Evolutionary conservation across 2,797 vertebrate genomes (phyloP).

Genomic region (Sarcoramphus papa): DNA sequence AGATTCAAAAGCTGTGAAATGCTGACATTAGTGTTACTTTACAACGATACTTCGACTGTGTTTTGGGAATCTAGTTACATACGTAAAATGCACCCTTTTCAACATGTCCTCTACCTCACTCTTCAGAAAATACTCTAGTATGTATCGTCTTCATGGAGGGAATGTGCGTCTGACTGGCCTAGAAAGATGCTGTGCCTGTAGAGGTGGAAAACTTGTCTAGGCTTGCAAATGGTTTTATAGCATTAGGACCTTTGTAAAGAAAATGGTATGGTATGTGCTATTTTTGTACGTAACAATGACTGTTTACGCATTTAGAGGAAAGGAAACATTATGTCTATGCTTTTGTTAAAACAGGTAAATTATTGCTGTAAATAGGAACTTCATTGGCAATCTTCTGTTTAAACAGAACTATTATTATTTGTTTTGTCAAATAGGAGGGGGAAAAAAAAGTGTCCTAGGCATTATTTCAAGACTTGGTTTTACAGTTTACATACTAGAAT

Average conservation of each 20-base stretch:
- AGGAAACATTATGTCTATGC: neutral
- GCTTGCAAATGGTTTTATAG: neutral
- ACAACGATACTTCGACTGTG: neutral
- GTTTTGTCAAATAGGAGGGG: neutral
- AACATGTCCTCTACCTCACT: neutral
- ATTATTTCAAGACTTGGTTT: neutral
- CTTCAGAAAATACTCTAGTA: neutral
- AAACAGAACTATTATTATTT: neutral
- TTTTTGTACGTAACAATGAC: neutral
- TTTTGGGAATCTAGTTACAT: neutral
- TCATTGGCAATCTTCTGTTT: neutral
- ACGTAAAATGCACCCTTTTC: neutral
- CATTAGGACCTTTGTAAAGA: neutral
- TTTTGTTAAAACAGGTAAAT: neutral
- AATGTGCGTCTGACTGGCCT: neutral
- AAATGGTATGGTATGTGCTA: rapidly evolving
- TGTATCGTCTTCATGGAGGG: neutral
- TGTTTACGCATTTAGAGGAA: neutral
- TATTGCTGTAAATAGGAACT: neutral
- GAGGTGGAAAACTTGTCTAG: neutral
- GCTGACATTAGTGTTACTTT: neutral
- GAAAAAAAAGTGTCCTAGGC: neutral
- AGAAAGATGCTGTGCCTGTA: neutral
- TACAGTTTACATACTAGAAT: neutral
- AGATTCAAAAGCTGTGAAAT: neutral